Evolutionary conservation across 2,113 vertebrate species (phyloP), one percentile per base, ranked within the genome.

Genomic region (Ivindomyrus marchei): DNA sequence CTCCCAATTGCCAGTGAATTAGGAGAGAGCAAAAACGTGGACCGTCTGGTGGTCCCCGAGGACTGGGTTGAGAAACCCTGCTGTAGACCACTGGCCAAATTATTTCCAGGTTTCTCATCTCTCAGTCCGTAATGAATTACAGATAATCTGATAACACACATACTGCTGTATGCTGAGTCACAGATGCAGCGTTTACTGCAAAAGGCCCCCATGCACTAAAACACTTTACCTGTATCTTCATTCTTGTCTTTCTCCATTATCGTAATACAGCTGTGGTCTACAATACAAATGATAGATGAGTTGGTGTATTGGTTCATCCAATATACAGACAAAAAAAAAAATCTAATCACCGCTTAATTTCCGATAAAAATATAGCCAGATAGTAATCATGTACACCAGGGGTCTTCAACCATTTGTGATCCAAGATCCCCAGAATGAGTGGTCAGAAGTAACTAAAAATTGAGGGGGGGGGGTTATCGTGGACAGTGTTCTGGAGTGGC

Each of bases 191-290:
- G 4, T 77, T 77, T 77, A 77, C 70, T 77, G 36, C 36, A 17
- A 39, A 17, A 77, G 1, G 4, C 31, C 31, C 11, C 70, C 13
- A 8, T 19, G 13, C 15, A 42, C 42, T 36, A 19, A 19, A 80
- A 80, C 6, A 50, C n/a, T 89, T 90, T 90, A 93, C 93, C 93
- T 93, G 91, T 90, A 88, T 91, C 89, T 91, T 92, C 93, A 31
- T n/a, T 88, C 74, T 91, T 89, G 49, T 91, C 91, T 77, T 87
- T 88, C 9, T 93, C 93, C 93, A 93, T 93, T 74, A 91, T 58
- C 15, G 87, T 87, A 39, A 53, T 56, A 89, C 90, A 91, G 87
- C 90, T 90, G 89, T 39, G 62, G 39, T 88, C 62, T 92, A 84
- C 42, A 56, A 89, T 21, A 89, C 17, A 89, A 74, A 80, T 39